These are phyloP conservation scores for Pammene fasciana DNA, from an alignment of 2,888 invertebrate genomes.

Conservation along the genomic window DNA sequence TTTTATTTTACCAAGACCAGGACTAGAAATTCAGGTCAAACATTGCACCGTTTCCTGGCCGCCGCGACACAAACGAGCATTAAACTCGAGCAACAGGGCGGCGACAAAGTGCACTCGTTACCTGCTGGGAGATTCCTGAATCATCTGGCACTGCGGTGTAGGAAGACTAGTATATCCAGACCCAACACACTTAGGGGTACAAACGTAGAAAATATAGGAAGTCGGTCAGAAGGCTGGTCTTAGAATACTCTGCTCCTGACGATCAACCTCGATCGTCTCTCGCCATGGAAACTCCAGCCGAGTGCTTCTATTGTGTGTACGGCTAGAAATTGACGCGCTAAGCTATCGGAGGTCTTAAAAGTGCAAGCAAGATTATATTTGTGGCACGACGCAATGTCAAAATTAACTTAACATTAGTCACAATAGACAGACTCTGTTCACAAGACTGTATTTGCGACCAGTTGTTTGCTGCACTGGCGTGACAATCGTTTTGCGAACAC, in stretches of 20 bases:
- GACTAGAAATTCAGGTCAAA: constrained; percentile 21
- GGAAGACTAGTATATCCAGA: background rate
- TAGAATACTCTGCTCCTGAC: no score
- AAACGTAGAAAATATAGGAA: no score
- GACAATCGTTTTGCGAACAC: constrained; percentile 2
- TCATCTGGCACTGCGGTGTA: background rate
- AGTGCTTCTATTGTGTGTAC: no score
- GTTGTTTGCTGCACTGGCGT: background rate
- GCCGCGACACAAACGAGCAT: constrained; percentile 19
- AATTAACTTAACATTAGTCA: no score
- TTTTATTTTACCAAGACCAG: constrained; percentile 16
- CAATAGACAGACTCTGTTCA: no score
- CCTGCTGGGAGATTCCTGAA: background rate
- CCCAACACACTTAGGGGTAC: background rate
- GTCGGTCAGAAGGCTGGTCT: no score
- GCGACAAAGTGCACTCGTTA: constrained; percentile 35
- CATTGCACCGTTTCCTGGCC: constrained; percentile 9
- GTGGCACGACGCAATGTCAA: no score
- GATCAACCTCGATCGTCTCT: no score
- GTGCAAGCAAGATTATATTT: no score
- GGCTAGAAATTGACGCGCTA: no score
- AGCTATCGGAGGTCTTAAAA: no score
- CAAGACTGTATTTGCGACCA: background rate
- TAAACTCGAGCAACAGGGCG: constrained; percentile 27
- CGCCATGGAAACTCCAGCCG: no score